Evolutionary conservation across 1,140 invertebrate species (phyloP).

Genomic region (Bradynema listronoti): DNA sequence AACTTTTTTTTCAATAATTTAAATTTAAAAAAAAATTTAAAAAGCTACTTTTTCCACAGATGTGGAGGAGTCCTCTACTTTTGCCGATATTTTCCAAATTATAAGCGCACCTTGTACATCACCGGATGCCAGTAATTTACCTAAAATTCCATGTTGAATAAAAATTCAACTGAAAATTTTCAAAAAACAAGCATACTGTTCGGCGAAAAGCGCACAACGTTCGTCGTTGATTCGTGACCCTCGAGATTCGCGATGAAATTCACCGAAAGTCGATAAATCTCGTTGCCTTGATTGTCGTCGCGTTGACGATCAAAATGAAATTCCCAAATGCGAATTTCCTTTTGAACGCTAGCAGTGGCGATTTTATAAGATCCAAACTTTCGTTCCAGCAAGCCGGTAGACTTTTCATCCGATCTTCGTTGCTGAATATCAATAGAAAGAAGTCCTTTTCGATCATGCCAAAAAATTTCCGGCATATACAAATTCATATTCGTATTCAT

Average conservation of each 20-base stretch:
- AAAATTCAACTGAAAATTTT: neutral
- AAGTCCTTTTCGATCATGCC: constrained; percentile 37
- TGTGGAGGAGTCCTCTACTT: neutral
- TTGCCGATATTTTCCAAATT: constrained; percentile 33
- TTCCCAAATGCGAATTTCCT: constrained; percentile 45
- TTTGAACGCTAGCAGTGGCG: constrained; percentile 36
- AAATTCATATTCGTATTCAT: no score
- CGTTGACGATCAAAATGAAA: constrained; percentile 29
- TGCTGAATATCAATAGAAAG: constrained; percentile 33
- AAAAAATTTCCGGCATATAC: constrained; percentile 44
- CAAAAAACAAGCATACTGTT: constrained; percentile 23
- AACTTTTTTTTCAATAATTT: no score
- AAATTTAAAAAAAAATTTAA: no score
- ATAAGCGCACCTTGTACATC: constrained; percentile 28
- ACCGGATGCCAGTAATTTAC: constrained; percentile 38
- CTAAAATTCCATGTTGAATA: constrained; percentile 25
- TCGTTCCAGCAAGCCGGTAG: neutral
- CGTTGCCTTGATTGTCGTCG: constrained; percentile 17
- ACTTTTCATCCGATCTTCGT: neutral
- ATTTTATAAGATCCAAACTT: constrained; percentile 32
- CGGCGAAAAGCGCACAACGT: constrained; percentile 37
- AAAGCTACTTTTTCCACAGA: no score
- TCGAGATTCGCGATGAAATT: constrained; percentile 39
- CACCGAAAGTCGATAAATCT: constrained; percentile 14
- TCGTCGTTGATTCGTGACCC: constrained; percentile 28